Base-by-base conservation (phyloP, 2,797 vertebrate genomes). In the Lagocephalus sceleratus region DNA sequence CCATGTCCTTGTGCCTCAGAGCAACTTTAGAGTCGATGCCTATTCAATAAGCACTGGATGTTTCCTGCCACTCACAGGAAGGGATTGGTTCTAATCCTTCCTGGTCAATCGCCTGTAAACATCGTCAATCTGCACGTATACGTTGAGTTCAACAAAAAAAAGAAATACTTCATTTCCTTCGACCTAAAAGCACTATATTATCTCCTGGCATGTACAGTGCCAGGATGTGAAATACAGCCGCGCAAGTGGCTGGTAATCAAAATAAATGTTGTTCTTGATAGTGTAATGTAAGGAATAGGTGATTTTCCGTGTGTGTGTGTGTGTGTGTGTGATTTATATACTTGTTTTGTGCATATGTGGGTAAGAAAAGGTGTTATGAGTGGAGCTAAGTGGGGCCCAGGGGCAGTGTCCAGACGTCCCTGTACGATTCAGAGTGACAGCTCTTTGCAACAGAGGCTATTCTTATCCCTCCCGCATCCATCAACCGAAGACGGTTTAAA, bases 41-140 rank as follows among this genome's bases (percentile, higher is more conserved):
- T 85, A 90, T 85, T 79, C 49, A 63, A 87, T 90, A 76, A 83
- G 51, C 51, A 51, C 43, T 70, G 51, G 69, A 73, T 66, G 78
- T 83, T 88, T 89, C 83, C 81, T 88, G 66, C 54, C 45, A 38
- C 78, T 62, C 59, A 78, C 63, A 73, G 63, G 66, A 77, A 79
- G 65, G 68, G 58, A 57, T 60, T 54, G 68, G 64, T 66, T 76
- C 54, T 59, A 49, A 72, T 71, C 45, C 54, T 71, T 77, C 23
- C 66, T 47, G 10, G 67, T 68, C 56, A 62, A 58, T 48, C 54
- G 63, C 40, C 40, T 29, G 57, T 72, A 63, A 71, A 63, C 61
- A 64, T 4, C 25, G 49, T 39, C 20, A 44, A 25, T 35, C 9
- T 45, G 40, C 40, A 26, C 47, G n/a, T 50, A 39, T 11, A 20